Conservation (phyloP, 1,140 invertebrate species). For the Euschistus heros region DNA sequence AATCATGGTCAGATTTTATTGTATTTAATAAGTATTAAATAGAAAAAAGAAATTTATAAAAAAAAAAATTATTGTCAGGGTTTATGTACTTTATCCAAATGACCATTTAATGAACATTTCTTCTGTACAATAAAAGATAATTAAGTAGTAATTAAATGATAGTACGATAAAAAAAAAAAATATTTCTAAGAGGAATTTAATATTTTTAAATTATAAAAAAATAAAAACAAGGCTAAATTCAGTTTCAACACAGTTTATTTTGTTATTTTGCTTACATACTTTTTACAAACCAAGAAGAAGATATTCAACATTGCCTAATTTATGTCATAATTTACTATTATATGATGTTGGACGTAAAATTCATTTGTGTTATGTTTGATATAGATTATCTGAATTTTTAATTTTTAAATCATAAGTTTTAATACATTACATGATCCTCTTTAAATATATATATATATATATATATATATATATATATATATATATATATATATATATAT, state of each 20-base stretch:
- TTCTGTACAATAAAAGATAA: conserved; percentile 1
- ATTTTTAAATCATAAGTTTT: neutral
- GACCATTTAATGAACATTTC: neutral
- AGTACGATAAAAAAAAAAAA: neutral
- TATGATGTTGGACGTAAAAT: neutral
- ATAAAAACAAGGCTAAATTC: neutral
- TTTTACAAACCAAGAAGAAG: neutral
- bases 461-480: neutral
- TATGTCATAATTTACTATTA: neutral
- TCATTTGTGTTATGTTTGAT: neutral
- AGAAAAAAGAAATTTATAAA: neutral
- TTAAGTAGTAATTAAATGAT: neutral
- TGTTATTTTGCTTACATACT: neutral
- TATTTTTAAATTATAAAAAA: neutral
- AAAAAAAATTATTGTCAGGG: neutral
- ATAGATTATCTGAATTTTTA: neutral
- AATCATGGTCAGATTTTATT: neutral
- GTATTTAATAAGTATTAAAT: conserved; percentile 6
- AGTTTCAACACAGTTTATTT: neutral
- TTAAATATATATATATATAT: neutral
- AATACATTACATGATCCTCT: neutral
- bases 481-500: neutral
- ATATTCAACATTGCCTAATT: neutral
- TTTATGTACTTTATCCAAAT: conserved; percentile 6
- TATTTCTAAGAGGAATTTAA: conserved; percentile 3